Percentiles rank a stretch among this genome's conserved stretches.
These are phyloP conservation scores for Sesia bembeciformis DNA, from an alignment of 2,888 invertebrate genomes.

Conservation along the genomic window DNA sequence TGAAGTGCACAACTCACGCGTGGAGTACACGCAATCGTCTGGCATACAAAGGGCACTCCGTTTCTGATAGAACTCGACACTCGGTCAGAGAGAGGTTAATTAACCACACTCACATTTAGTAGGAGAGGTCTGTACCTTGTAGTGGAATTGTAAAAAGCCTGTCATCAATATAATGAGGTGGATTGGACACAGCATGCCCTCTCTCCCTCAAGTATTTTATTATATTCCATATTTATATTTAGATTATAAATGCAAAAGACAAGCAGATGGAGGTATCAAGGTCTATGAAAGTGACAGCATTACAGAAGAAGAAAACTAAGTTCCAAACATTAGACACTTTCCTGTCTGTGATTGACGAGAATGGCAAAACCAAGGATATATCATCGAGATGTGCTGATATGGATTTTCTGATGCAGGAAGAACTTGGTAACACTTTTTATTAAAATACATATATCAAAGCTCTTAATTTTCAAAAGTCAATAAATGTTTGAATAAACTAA, in stretches of 20 bases:
- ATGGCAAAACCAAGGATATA: conserved; percentile 68
- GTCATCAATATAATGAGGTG: too few species aligned
- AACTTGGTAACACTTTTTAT: conserved; percentile 46
- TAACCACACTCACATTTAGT: too few species aligned
- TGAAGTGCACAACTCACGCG: too few species aligned
- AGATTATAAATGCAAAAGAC: conserved; percentile 76
- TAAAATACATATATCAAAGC: not conserved
- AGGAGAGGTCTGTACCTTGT: too few species aligned
- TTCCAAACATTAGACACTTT: conserved; percentile 81
- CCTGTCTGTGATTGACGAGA: conserved; percentile 67
- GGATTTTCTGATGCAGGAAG: conserved; percentile 80
- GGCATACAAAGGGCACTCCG: too few species aligned
- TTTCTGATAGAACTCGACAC: too few species aligned
- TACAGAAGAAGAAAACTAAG: conserved; percentile 67
- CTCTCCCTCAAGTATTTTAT: too few species aligned
- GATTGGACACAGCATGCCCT: too few species aligned
- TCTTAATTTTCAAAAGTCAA: not conserved
- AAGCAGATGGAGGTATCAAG: conserved; percentile 77
- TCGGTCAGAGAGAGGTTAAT: too few species aligned
- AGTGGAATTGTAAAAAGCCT: too few species aligned
- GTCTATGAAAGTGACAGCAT: conserved; percentile 77
- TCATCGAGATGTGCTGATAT: conserved; percentile 82
- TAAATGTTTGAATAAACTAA: not conserved
- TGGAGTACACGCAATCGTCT: too few species aligned
- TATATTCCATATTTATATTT: conserved; percentile 15